Percentiles rank a stretch among this genome's conserved stretches.
These are phyloP conservation scores for Lucinisca nassula DNA, from an alignment of 2,888 invertebrate species.

Conservation along the genomic window DNA sequence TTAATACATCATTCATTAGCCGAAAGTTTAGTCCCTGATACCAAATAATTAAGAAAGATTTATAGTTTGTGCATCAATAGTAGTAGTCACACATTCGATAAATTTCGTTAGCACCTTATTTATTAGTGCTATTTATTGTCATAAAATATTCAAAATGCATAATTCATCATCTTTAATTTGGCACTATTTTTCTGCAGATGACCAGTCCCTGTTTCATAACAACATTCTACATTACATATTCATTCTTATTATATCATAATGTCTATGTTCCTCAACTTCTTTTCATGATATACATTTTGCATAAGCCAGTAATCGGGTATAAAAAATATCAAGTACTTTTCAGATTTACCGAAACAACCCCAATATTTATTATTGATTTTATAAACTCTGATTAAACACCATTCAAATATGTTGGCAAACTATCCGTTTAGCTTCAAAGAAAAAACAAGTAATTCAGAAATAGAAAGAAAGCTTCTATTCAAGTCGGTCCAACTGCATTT, in stretches of 20 bases:
- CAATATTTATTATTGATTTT: slow-evolving; percentile 1
- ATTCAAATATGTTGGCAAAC: neutral
- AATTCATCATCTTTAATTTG: neutral
- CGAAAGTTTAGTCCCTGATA: neutral
- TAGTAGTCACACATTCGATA: neutral
- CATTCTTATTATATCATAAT: neutral
- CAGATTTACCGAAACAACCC: neutral
- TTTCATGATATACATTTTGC: neutral
- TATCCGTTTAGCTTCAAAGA: neutral
- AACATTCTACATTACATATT: neutral
- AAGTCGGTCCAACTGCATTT: neutral
- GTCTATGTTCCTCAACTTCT: neutral
- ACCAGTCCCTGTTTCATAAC: neutral
- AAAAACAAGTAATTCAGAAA: neutral
- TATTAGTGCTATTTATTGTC: neutral
- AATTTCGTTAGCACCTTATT: neutral
- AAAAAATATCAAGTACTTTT: neutral
- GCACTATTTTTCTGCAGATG: neutral
- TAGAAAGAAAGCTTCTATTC: neutral
- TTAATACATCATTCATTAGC: too few relatives aligned
- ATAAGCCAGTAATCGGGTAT: neutral
- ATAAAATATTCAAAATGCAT: slow-evolving; percentile 13
- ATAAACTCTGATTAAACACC: neutral
- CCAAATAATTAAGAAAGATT: too few relatives aligned
- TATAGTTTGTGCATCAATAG: too few relatives aligned